Conservation (phyloP, 2,113 vertebrate species). For the Pongo pygmaeus region DNA sequence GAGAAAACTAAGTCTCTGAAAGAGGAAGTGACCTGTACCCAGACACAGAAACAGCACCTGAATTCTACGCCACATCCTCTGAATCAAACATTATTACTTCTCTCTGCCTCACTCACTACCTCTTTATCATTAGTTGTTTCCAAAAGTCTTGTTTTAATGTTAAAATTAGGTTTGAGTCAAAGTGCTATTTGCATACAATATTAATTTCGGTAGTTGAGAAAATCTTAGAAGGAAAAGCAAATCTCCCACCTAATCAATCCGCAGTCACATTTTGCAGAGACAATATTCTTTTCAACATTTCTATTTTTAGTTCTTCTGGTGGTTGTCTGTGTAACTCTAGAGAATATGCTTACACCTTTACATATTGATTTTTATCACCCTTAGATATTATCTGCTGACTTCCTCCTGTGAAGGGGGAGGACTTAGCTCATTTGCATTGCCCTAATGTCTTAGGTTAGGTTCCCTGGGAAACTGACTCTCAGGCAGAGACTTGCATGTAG, state of each 20-base stretch:
- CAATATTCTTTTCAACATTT: not conserved
- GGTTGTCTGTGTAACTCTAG: not conserved
- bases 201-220: not conserved
- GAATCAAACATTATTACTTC: not conserved
- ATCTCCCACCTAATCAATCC: not conserved
- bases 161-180: conserved; percentile 31
- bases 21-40: not conserved
- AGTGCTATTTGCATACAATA: not conserved
- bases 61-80: not conserved
- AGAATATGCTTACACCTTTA: not conserved
- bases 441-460: not conserved
- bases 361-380: not conserved
- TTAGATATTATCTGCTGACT: conserved; percentile 6
- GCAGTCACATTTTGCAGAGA: not conserved
- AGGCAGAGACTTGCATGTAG: not conserved
- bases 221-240: conserved; percentile 3
- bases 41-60: not conserved
- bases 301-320: conserved; percentile 2
- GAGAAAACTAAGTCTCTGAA: not conserved
- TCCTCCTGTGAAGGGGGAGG: not conserved
- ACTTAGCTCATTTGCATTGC: not conserved
- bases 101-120: not conserved
- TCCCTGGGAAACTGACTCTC: not conserved
- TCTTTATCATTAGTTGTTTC: not conserved
- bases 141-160: not conserved